phyloP scores from a whole-genome alignment of 2,797 vertebrate species.

The Premnoplex brunnescens region DNA sequence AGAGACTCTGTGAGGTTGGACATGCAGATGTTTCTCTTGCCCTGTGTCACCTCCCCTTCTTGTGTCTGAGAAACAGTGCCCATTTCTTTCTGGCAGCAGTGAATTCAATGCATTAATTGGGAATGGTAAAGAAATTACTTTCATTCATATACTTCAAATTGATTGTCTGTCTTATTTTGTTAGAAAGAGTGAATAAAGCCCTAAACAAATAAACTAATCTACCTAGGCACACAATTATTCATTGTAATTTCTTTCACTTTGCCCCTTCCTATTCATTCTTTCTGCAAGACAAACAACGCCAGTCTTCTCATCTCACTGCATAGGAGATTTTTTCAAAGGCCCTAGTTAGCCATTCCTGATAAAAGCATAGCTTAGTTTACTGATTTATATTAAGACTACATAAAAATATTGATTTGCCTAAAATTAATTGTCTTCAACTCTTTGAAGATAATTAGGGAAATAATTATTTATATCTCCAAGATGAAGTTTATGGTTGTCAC shows the following conservation, averaged over 20 bases:
- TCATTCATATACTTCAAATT: background rate
- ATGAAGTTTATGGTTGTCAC: background rate
- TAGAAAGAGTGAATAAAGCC: background rate
- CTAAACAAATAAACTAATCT: constrained; percentile 9
- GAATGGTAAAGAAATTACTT: background rate
- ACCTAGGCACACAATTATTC: background rate
- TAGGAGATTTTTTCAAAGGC: background rate
- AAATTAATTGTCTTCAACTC: background rate
- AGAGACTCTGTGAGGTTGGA: background rate
- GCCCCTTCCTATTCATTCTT: background rate
- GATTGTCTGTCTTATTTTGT: background rate
- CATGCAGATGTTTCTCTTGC: background rate
- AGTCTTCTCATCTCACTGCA: background rate
- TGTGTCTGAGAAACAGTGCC: background rate
- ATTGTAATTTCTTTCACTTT: background rate
- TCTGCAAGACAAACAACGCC: background rate
- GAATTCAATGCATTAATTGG: background rate
- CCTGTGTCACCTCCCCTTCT: background rate
- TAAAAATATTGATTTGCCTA: background rate
- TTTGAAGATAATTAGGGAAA: background rate
- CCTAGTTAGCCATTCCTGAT: background rate
- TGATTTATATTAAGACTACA: background rate
- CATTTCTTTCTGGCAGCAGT: background rate
- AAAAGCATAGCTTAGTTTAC: background rate
- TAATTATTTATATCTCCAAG: background rate